Evolutionary conservation across 2,888 invertebrate species (phyloP), one percentile per base, ranked within the genome.

Genomic region (Acleris laterana): DNA sequence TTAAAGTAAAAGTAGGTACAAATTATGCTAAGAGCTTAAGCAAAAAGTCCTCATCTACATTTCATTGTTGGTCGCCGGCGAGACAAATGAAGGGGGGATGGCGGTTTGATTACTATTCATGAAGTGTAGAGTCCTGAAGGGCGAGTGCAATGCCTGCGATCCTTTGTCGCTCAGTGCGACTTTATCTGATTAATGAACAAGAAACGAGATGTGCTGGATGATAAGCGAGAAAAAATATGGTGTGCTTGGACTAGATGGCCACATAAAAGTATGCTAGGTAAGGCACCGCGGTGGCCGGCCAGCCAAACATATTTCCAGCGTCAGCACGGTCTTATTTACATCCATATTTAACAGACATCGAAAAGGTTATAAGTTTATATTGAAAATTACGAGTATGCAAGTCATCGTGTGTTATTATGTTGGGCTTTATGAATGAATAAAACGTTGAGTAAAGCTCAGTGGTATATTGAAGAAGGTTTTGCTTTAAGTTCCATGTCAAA

Each of bases 51-150:
- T 87, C 84, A 85, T 87, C 84, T 85, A 84, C 85, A 88, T 88
- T 87, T 87, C 83, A 85, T 80, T 84, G 84, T 77, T 78, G 80
- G 83, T 76, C 77, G 81, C 77, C 77, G 73, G 77, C 71, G 77
- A 83, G 80, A 82, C 84, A 84, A 87, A 87, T 86, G 83, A 84
- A 81, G 79, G 78, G 74, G 75, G 78, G 82, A 76, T 77, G 77
- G 79, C 74, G 78, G 80, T 84, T 83, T 87, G 84, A 87, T 88
- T 88, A 88, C 83, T 87, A 86, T 87, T 83, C 84, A 87, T 87
- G 84, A 88, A 87, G 84, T 82, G 82, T 78, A 72, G 79, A 80
- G 80, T 78, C 78, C 74, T 75, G 38, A 38, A 38, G 38, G 38
- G 38, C 38, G 13, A 38, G 38, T 9, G 22, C 62, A 63, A 50